Evolutionary conservation across 2,113 vertebrate species (phyloP).

Genomic region (Excalfactoria chinensis): DNA sequence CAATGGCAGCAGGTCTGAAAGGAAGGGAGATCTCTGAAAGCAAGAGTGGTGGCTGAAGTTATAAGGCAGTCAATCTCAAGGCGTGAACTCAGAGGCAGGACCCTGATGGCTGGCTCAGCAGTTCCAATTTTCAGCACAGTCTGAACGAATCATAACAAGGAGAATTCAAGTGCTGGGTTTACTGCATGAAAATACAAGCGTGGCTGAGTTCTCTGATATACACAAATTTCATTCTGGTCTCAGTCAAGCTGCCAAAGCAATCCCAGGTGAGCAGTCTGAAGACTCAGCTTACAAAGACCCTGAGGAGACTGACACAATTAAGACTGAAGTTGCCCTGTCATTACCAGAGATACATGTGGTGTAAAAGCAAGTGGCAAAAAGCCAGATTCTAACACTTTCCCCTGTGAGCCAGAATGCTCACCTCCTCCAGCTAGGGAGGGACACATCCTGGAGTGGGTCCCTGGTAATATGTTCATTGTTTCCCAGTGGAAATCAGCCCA

Average conservation of each 20-base stretch:
- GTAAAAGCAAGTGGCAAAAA: neutral
- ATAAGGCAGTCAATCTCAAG: neutral
- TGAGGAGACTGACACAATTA: neutral
- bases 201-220: neutral
- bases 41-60: neutral
- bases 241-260: neutral
- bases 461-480: neutral
- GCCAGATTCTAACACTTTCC: neutral
- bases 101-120: neutral
- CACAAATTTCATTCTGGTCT: neutral
- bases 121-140: neutral
- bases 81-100: accelerated
- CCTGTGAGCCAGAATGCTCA: neutral
- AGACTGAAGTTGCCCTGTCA: neutral
- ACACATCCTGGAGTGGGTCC: neutral
- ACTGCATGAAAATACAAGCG: neutral
- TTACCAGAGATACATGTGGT: neutral
- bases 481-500: neutral
- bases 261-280: neutral
- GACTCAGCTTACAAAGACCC: neutral
- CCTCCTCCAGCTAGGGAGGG: neutral
- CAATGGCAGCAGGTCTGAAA: neutral
- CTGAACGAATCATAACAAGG: neutral
- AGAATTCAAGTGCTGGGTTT: neutral
- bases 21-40: neutral